Evolutionary conservation across 2,113 vertebrate species (phyloP).

Genomic region (Nycticebus coucang): DNA sequence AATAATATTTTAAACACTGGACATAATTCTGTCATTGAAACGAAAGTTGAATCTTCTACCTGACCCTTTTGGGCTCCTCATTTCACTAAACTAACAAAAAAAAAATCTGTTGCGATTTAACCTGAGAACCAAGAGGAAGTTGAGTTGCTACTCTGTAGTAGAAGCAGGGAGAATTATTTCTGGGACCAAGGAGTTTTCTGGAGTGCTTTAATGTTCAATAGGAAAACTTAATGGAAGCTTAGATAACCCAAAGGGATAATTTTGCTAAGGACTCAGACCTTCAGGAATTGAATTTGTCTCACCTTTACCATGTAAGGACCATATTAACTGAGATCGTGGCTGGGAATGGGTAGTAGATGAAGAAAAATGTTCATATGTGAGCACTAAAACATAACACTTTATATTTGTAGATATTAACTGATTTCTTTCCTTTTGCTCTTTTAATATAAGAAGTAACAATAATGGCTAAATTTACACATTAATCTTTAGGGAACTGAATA

Average conservation of each 20-base stretch:
- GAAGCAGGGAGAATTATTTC: neutral
- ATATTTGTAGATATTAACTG: neutral
- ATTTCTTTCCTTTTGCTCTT: neutral
- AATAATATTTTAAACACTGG: neutral
- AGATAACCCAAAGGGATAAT: neutral
- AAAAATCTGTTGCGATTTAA: neutral
- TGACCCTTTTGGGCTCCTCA: neutral
- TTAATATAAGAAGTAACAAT: neutral
- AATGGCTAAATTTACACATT: neutral
- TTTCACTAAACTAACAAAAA: neutral
- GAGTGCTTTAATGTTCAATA: neutral
- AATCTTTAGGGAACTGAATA: neutral
- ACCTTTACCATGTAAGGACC: neutral
- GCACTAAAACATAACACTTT: neutral
- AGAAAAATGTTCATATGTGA: neutral
- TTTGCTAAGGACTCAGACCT: neutral
- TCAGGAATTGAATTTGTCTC: neutral
- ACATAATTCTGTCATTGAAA: slow-evolving; percentile 14
- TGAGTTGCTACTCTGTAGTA: neutral
- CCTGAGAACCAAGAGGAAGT: neutral
- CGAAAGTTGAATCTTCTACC: neutral
- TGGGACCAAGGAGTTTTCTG: neutral
- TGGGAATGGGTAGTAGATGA: neutral
- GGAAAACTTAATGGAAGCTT: neutral
- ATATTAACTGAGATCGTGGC: neutral